Evolutionary conservation across 2,888 invertebrate species (phyloP), one percentile per base, ranked within the genome.

Genomic region (Sphaerophoria rueppellii): DNA sequence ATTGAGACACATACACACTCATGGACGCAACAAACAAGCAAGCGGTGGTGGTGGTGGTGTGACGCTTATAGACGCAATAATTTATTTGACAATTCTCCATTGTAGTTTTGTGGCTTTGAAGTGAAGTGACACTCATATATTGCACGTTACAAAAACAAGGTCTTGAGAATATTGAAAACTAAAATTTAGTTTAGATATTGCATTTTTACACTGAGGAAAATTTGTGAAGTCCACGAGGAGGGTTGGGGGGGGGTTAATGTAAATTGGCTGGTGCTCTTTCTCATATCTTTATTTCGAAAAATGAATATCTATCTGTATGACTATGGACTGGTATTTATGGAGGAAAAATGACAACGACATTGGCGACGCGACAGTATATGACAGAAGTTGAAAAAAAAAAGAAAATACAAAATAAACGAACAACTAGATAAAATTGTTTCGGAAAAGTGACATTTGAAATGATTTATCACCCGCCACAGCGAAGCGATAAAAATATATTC

Each of bases 381-480:
- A 50, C 69, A 63, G 48, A 16, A 72, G 12, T 9, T 40, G 40
- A 43, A 43, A 14, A 65, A 57, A 54, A 71, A 67, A 73, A 77
- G 75, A 70, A 75, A 86, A 37, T 79, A 7, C 9, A 4, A 24
- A 24, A 24, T 24, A 24, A 43, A 9, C 43, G 11, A 43, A 43
- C 80, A 70, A 74, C 90, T 90, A 91, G 90, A 91, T 91, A 91
- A 91, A 91, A 91, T 91, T 90, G 91, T 91, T 89, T 91, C 91
- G 90, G 90, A 89, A 91, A 91, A 91, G 90, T 91, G 91, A 91
- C 91, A 91, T 91, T 90, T 90, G 89, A 91, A 91, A 91, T 91
- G 91, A 91, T 91, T 91, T 91, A 91, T 91, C 90, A 90, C 91
- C 79, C 86, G 80, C 82, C 79, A 78, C 78, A 81, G 69, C 73